phyloP scores from a whole-genome alignment of 2,113 vertebrate genomes.

The Promerops cafer region DNA sequence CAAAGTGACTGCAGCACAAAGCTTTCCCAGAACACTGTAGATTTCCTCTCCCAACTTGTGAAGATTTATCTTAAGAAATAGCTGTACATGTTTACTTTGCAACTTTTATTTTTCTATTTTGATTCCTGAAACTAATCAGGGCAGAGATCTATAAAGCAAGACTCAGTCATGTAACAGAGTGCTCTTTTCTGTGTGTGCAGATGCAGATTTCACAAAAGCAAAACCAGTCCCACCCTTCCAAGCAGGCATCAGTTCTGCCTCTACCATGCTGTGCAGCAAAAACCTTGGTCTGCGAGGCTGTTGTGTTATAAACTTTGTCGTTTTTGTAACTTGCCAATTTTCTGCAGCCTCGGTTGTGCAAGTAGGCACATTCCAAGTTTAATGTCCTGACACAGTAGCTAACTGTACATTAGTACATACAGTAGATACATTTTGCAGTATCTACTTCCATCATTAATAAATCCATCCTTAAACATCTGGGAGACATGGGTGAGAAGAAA shows the following conservation, averaged over 20 bases:
- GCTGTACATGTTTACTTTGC: not conserved
- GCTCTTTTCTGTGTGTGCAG: not conserved
- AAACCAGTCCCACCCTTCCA: not conserved
- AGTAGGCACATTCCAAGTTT: not conserved
- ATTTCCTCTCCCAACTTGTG: not conserved
- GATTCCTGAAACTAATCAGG: not conserved
- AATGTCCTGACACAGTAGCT: not conserved
- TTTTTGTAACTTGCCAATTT: not conserved
- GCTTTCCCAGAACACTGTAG: not conserved
- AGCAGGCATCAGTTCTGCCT: not conserved
- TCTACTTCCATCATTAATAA: not conserved
- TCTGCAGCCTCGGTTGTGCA: not conserved
- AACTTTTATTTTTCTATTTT: not conserved
- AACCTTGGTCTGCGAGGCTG: accelerated
- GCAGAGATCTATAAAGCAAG: not conserved
- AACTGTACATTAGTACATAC: no score
- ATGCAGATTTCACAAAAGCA: not conserved
- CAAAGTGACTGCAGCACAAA: not conserved
- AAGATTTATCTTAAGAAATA: not conserved
- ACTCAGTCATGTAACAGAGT: not conserved
- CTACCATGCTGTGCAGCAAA: not conserved
- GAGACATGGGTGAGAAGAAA: not conserved
- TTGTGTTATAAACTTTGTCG: not conserved
- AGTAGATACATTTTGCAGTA: not conserved
- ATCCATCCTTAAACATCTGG: not conserved